These are phyloP conservation scores for Blera fallax DNA, from an alignment of 2,888 invertebrate genomes.

Conservation along the genomic window DNA sequence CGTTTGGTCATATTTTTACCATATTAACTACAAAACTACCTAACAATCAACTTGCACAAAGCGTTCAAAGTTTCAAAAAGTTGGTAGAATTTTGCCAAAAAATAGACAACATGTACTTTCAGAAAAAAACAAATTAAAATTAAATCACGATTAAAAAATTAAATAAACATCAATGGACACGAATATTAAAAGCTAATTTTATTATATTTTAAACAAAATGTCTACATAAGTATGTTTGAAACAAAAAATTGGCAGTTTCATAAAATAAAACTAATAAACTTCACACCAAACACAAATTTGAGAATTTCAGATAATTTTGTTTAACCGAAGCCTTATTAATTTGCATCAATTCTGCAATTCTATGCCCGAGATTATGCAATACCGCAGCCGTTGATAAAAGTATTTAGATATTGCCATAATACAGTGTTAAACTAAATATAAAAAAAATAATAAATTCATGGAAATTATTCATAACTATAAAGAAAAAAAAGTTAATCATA, in stretches of 20 bases:
- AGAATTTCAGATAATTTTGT: neutral
- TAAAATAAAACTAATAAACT: neutral
- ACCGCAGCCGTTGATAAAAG: neutral
- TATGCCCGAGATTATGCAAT: neutral
- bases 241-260: conserved; percentile 12
- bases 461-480: neutral
- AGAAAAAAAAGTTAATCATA: neutral
- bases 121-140: conserved; percentile 36
- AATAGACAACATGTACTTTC: conserved; percentile 92
- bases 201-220: conserved; percentile 10
- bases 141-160: neutral
- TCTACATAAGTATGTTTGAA: neutral
- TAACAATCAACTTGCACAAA: conserved; percentile 90
- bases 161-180: neutral
- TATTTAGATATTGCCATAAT: neutral
- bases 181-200: neutral
- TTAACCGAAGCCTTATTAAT: neutral
- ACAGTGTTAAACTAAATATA: neutral
- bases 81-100: conserved; percentile 91
- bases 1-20: conserved; percentile 98
- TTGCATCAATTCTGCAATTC: neutral
- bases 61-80: conserved; percentile 88
- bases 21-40: conserved; percentile 95
- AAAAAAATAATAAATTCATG: neutral
- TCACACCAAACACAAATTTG: neutral